Conservation (phyloP, 2,797 vertebrate genomes). For the Brachyalestes nurse region DNA sequence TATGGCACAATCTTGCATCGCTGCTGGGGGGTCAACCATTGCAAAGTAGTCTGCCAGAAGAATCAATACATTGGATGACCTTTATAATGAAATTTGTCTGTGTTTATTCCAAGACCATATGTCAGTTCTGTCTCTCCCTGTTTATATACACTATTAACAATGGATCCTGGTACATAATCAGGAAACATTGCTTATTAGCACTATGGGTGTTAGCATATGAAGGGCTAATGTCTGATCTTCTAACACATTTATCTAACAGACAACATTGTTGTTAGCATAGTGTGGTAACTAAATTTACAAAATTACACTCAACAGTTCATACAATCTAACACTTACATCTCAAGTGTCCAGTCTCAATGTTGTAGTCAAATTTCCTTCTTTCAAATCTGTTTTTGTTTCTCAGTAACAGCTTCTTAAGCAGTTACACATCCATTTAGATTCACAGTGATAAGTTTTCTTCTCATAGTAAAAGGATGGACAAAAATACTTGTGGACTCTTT, state of each 20-base stretch:
- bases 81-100: conserved; percentile 6
- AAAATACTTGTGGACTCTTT: too few species aligned
- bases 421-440: too few species aligned
- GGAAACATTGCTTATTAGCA: neutral
- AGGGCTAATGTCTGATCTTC: neutral
- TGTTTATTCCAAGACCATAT: conserved; percentile 19
- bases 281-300: too few species aligned
- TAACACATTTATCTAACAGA: neutral
- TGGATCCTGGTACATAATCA: neutral
- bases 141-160: neutral
- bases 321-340: too few species aligned
- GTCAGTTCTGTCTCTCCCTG: neutral
- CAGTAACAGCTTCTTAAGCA: too few species aligned
- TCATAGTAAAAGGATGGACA: too few species aligned
- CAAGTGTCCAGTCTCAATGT: too few species aligned
- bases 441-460: too few species aligned
- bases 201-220: neutral
- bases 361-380: too few species aligned
- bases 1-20: neutral
- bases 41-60: neutral
- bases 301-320: too few species aligned
- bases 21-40: neutral
- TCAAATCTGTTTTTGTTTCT: too few species aligned
- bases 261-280: neutral
- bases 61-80: conserved; percentile 13